Conservation (phyloP, 2,113 vertebrate genomes). For the Panthera uncia region DNA sequence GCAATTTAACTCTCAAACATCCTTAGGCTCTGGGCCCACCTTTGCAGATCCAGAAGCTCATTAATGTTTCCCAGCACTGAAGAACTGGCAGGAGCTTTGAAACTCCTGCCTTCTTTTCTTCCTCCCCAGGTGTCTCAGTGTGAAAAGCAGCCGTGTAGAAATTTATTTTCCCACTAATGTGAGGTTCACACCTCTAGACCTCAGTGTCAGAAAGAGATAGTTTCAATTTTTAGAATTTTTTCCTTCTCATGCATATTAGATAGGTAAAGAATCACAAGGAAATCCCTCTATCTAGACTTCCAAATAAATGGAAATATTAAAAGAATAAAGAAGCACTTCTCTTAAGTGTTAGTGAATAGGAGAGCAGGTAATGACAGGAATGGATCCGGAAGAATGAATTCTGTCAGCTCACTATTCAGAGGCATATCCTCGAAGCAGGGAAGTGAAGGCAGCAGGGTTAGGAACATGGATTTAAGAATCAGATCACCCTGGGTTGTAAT, state of each 20-base stretch:
- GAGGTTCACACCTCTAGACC: not conserved
- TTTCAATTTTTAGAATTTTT: not conserved
- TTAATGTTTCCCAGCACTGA: slow-evolving; percentile 4
- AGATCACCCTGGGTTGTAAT: not conserved
- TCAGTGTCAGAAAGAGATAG: not conserved
- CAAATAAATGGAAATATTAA: not conserved
- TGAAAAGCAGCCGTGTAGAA: not conserved
- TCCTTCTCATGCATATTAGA: not conserved
- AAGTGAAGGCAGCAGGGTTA: no score
- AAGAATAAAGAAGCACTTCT: not conserved
- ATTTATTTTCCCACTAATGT: not conserved
- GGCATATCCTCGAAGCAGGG: not conserved
- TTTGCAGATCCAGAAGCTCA: slow-evolving; percentile 40
- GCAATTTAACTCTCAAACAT: slow-evolving; percentile 49
- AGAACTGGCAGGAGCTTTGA: slow-evolving; percentile 32
- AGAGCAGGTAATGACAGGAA: not conserved
- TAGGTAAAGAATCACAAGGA: not conserved
- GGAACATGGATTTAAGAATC: not conserved
- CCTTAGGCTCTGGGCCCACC: slow-evolving; percentile 24
- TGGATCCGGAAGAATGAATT: not conserved
- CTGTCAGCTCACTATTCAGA: not conserved
- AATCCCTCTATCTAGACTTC: not conserved
- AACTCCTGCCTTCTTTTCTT: not conserved
- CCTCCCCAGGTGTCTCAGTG: not conserved
- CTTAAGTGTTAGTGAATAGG: not conserved